Evolutionary conservation across 35 echinoderm and acorn worm species (phyloP).

Genomic region (Diadema setosum): DNA sequence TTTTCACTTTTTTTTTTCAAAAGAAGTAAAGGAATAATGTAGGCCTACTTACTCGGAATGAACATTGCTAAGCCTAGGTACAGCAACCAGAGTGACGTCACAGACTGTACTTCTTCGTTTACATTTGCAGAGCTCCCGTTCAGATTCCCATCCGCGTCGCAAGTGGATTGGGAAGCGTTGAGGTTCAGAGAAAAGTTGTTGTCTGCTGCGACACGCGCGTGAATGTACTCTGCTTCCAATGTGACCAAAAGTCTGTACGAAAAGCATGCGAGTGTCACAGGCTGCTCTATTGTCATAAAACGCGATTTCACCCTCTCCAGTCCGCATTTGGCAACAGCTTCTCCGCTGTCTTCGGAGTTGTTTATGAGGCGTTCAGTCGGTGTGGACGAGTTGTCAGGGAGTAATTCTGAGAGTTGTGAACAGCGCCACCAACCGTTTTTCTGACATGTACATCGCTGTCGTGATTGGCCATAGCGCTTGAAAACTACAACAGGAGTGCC

Average conservation of each 20-base stretch:
- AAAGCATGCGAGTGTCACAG: not conserved
- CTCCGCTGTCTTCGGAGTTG: no score
- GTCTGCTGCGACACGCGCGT: not conserved
- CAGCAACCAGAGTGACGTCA: not conserved
- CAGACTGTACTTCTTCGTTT: not conserved
- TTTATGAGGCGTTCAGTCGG: no score
- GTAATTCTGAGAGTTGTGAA: no score
- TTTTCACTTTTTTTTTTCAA: no score
- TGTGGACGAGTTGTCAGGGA: no score
- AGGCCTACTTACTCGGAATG: not conserved
- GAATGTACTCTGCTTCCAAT: not conserved
- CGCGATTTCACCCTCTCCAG: not conserved
- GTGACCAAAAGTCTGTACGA: not conserved
- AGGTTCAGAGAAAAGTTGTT: not conserved
- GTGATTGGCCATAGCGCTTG: no score
- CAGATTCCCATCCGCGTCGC: not conserved
- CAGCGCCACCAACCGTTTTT: no score
- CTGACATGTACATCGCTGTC: no score
- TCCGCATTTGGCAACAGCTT: not conserved
- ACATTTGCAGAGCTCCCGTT: not conserved
- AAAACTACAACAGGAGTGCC: no score
- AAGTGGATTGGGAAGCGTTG: not conserved
- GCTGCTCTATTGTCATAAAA: not conserved
- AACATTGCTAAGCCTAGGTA: not conserved
- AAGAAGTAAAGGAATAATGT: no score